phyloP scores from a whole-genome alignment of 2,113 vertebrate species.

The Protobothrops mucrosquamatus region DNA sequence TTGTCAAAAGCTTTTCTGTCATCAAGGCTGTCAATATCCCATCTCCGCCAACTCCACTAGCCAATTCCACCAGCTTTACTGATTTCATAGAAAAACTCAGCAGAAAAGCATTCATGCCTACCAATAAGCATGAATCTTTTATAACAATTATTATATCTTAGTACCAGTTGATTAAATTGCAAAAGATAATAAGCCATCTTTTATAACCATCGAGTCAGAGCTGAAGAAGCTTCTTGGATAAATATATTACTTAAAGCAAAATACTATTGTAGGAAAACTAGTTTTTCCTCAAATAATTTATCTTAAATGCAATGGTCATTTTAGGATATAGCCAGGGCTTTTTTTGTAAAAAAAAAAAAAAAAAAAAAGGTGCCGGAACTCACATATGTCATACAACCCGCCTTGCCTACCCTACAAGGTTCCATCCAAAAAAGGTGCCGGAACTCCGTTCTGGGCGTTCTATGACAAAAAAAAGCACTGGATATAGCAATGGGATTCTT shows the following conservation, averaged over 20 bases:
- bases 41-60: background rate
- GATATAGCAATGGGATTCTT: background rate
- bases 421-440: too few relatives aligned
- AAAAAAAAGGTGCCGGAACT: too few relatives aligned
- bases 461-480: too few relatives aligned
- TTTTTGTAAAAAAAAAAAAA: too few relatives aligned
- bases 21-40: background rate
- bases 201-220: background rate
- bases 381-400: too few relatives aligned
- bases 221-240: too few relatives aligned
- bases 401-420: too few relatives aligned
- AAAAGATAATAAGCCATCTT: background rate
- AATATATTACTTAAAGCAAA: background rate
- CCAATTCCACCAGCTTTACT: background rate
- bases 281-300: background rate
- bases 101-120: slow-evolving; percentile 47
- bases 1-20: background rate
- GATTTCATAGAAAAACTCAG: slow-evolving; percentile 28
- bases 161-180: background rate
- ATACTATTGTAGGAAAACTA: background rate
- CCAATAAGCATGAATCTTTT: slow-evolving; percentile 48
- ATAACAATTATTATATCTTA: background rate
- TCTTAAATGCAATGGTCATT: background rate
- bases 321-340: background rate
- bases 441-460: too few relatives aligned